Conservation (phyloP, 2,888 invertebrate genomes). For the Chydorus sphaericus region DNA sequence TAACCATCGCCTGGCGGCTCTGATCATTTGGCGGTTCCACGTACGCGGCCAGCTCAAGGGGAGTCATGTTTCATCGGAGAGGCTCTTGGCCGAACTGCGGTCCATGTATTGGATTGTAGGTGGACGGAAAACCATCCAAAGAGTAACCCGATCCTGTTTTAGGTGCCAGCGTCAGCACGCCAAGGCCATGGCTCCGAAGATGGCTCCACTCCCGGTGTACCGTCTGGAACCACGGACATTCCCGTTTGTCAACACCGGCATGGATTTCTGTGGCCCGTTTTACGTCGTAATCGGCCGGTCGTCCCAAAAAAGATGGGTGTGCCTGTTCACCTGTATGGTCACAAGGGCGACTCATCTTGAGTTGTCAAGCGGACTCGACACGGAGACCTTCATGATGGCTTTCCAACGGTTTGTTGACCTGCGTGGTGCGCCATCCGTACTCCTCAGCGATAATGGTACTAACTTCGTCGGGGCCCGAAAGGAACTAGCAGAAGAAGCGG, state of each 20-base stretch:
- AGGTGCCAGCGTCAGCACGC: background rate
- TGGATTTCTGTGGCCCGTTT: constrained; percentile 12
- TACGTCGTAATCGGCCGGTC: constrained; percentile 4
- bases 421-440: constrained; percentile 12
- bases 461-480: constrained; percentile 15
- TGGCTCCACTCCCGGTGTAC: constrained; percentile 9
- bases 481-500: background rate
- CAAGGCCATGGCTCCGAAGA: background rate
- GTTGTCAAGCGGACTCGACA: constrained; percentile 9
- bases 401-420: constrained; percentile 13
- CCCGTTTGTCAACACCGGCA: background rate
- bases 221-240: background rate
- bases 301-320: constrained; percentile 14
- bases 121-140: background rate
- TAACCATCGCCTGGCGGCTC: background rate
- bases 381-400: constrained; percentile 14
- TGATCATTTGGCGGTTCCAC: background rate
- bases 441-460: constrained; percentile 18
- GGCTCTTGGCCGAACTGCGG: constrained; percentile 1
- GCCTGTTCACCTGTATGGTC: constrained; percentile 15
- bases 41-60: background rate
- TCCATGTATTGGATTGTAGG: background rate
- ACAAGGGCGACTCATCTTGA: constrained; percentile 16
- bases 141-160: background rate
- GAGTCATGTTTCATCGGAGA: constrained; percentile 1